phyloP scores from a whole-genome alignment of 2,113 vertebrate genomes.

The Tupaia chinensis region DNA sequence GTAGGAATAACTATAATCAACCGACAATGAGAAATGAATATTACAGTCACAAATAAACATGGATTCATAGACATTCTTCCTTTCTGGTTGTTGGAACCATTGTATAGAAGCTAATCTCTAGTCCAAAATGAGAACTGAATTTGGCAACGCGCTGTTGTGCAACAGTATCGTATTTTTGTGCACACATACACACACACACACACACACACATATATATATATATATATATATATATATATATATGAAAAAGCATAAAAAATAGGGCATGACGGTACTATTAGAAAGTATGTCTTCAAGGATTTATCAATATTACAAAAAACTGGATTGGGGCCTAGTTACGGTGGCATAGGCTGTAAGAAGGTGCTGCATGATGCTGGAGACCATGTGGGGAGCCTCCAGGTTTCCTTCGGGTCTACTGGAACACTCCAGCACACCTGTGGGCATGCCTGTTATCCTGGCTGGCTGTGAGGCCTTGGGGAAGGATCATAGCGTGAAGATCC shows the following conservation, averaged over 20 bases:
- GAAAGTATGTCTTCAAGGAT: neutral
- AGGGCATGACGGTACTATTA: neutral
- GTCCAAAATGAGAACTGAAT: neutral
- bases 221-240: neutral
- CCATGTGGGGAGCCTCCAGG: no score
- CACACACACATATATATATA: neutral
- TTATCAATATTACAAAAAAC: neutral
- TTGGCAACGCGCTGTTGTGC: neutral
- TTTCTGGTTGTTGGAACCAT: neutral
- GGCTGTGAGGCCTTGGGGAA: no score
- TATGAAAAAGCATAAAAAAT: neutral
- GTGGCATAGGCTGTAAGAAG: no score
- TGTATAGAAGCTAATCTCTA: neutral
- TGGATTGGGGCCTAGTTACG: no score
- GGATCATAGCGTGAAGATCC: no score
- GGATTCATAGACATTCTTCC: neutral
- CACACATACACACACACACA: rapidly evolving
- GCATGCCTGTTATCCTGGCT: no score
- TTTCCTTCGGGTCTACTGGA: no score
- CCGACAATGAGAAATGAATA: neutral
- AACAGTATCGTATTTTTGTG: no score
- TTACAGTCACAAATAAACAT: neutral
- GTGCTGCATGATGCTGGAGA: no score
- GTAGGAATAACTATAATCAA: slow-evolving; percentile 13
- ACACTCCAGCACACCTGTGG: no score